These are phyloP conservation scores for Strix aluco DNA, from an alignment of 2,113 vertebrate species.

Conservation along the genomic window DNA sequence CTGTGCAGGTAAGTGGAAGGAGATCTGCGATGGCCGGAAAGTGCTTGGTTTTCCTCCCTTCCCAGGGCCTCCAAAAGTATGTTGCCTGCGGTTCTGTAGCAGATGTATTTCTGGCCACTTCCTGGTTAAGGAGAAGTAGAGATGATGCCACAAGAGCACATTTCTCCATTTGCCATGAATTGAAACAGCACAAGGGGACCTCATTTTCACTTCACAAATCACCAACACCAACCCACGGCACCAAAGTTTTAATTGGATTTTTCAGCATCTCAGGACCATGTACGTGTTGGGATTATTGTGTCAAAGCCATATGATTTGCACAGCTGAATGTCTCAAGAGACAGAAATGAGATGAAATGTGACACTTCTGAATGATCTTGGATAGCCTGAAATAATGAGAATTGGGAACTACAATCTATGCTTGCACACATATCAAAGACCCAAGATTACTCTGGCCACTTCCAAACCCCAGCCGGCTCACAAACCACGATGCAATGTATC, in stretches of 20 bases:
- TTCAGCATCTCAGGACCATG: not conserved
- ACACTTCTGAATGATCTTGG: not conserved
- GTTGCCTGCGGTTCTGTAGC: rapidly evolving
- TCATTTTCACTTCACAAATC: not conserved
- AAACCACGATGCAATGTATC: not conserved
- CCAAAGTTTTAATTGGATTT: not conserved
- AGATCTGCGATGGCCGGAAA: rapidly evolving
- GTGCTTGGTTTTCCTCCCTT: not conserved
- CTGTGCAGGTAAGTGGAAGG: not conserved
- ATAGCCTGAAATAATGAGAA: not conserved
- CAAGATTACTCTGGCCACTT: not conserved
- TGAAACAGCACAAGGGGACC: not conserved
- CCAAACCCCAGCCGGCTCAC: not conserved
- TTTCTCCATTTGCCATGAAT: not conserved
- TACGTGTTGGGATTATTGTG: not conserved
- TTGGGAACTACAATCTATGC: not conserved
- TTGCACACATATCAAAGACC: not conserved
- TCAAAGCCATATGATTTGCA: not conserved
- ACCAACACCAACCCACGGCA: rapidly evolving
- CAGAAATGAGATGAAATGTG: not conserved
- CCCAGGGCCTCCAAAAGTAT: rapidly evolving
- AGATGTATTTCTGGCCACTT: not conserved
- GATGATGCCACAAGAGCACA: too few relatives aligned
- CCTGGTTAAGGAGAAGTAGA: not conserved
- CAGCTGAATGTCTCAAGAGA: not conserved